Conservation (phyloP, 2,888 invertebrate genomes). For the Drosophila anomelani region DNA sequence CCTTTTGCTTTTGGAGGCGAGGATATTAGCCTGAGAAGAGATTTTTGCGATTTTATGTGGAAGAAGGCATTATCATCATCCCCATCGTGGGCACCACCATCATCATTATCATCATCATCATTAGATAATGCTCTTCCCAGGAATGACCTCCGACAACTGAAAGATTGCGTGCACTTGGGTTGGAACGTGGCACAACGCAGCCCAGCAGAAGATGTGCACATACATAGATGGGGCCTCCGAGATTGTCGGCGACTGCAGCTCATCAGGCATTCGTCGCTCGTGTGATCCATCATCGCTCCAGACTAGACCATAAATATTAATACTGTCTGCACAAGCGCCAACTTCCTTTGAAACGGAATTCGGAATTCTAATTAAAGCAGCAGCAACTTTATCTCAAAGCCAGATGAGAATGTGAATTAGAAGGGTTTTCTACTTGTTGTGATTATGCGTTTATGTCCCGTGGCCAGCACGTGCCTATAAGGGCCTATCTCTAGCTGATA, state of each 20-base stretch:
- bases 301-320: conserved; percentile 74
- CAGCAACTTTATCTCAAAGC: conserved; percentile 67
- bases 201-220: not conserved
- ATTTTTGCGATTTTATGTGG: conserved; percentile 54
- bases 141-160: conserved; percentile 46
- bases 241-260: conserved; percentile 41
- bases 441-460: conserved; percentile 9
- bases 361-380: conserved; percentile 75
- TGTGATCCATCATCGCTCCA: conserved; percentile 52
- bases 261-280: conserved; percentile 51
- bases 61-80: conserved; percentile 59
- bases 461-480: conserved; percentile 68
- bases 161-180: conserved; percentile 38
- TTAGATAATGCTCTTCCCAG: conserved; percentile 41
- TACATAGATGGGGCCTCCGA: conserved; percentile 13
- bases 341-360: conserved; percentile 75
- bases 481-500: not conserved
- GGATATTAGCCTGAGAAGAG: conserved; percentile 29
- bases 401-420: conserved; percentile 37
- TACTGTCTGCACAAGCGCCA: conserved; percentile 66
- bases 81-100: conserved; percentile 37
- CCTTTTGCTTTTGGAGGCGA: conserved; percentile 22
- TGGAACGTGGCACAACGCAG: conserved; percentile 45
- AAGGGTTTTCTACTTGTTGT: conserved; percentile 15
- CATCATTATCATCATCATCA: conserved; percentile 26